phyloP scores from a whole-genome alignment of 2,797 vertebrate species.

The Typhlichthys subterraneus region DNA sequence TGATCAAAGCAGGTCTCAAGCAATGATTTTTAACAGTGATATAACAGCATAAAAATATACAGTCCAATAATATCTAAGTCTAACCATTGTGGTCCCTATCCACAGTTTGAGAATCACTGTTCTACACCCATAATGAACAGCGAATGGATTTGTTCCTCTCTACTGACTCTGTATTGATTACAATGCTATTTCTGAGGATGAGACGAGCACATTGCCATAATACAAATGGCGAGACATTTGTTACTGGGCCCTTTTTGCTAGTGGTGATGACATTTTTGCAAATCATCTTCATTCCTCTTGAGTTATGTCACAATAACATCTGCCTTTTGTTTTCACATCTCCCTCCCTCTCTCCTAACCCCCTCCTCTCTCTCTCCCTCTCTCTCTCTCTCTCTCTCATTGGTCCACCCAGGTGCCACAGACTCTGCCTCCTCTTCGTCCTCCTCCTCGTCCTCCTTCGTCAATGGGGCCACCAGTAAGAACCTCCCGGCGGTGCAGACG shows the following conservation, averaged over 20 bases:
- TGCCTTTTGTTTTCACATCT: slow-evolving; percentile 4
- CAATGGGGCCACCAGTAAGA: slow-evolving; percentile 98
- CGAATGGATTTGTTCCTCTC: slow-evolving; percentile 32
- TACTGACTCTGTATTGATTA: slow-evolving; percentile 65
- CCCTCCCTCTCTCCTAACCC: neutral
- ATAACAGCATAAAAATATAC: too few relatives aligned
- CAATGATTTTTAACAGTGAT: too few relatives aligned
- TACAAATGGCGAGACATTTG: slow-evolving; percentile 38
- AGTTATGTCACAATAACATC: slow-evolving; percentile 11
- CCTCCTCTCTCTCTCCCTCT: neutral
- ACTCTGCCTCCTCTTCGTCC: slow-evolving; percentile 95
- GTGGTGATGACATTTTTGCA: neutral
- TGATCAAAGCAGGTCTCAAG: too few relatives aligned
- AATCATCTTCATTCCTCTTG: slow-evolving; percentile 13
- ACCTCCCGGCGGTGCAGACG: slow-evolving; percentile 96
- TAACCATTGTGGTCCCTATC: too few relatives aligned
- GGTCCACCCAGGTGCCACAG: slow-evolving; percentile 86
- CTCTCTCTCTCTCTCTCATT: neutral
- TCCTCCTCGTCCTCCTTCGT: slow-evolving; percentile 98
- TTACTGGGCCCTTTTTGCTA: slow-evolving; percentile 21
- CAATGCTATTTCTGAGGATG: slow-evolving; percentile 54
- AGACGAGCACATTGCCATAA: slow-evolving; percentile 53
- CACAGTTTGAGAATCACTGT: slow-evolving; percentile 2
- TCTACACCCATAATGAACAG: slow-evolving; percentile 51
- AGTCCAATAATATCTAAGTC: too few relatives aligned